These are phyloP conservation scores for Psilopsiagon aurifrons DNA, from an alignment of 2,113 vertebrate species.

Conservation along the genomic window DNA sequence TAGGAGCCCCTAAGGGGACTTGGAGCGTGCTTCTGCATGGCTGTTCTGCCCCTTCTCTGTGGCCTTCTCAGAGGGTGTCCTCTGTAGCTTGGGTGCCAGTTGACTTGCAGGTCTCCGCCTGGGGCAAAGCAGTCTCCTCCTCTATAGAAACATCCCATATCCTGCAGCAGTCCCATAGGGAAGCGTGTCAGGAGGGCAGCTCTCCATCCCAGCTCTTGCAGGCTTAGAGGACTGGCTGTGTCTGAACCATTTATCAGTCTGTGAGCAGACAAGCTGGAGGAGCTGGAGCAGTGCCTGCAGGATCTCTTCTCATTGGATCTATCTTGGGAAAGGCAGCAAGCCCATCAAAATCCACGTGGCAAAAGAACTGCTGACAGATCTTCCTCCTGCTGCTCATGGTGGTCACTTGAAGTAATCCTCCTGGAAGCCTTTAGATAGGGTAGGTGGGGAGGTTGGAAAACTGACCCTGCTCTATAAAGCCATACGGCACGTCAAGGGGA, in stretches of 20 bases:
- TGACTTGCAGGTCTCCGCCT: background rate
- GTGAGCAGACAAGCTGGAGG: background rate
- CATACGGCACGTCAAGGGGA: background rate
- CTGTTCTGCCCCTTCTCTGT: background rate
- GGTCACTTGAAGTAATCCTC: background rate
- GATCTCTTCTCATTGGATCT: background rate
- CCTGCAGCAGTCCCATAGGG: background rate
- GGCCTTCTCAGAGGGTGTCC: background rate
- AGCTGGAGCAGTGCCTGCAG: background rate
- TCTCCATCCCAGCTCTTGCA: background rate
- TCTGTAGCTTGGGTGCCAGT: background rate
- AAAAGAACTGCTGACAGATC: background rate
- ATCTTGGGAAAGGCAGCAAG: background rate
- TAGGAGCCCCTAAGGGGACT: background rate
- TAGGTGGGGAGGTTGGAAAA: background rate
- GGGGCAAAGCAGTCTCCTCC: background rate
- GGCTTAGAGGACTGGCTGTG: background rate
- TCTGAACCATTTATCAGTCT: background rate
- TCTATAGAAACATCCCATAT: rapidly evolving
- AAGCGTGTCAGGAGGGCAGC: background rate
- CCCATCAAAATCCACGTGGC: background rate
- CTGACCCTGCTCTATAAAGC: background rate
- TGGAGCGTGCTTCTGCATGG: background rate
- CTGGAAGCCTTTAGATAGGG: background rate
- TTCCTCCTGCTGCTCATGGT: rapidly evolving